phyloP scores from a whole-genome alignment of 2,113 vertebrate genomes.

The Mellivora capensis region DNA sequence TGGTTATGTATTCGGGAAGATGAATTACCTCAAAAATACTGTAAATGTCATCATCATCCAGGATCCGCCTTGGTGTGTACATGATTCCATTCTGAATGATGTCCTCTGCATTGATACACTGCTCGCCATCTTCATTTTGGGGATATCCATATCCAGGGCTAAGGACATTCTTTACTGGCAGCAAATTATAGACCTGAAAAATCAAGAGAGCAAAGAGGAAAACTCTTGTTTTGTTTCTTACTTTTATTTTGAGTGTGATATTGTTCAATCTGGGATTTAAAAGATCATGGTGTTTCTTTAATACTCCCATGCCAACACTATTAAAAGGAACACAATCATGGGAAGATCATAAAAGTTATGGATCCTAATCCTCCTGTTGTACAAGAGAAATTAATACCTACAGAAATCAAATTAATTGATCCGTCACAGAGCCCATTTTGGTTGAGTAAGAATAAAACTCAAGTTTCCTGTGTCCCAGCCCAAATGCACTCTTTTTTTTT shows the following conservation, averaged over 20 bases:
- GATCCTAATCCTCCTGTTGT: not conserved
- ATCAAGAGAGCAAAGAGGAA: conserved; percentile 13
- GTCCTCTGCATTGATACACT: conserved; percentile 45
- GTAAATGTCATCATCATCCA: not conserved
- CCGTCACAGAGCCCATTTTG: not conserved
- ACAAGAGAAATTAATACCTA: not conserved
- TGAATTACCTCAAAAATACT: conserved; percentile 70
- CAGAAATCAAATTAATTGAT: not conserved
- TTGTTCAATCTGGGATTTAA: not conserved
- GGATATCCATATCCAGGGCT: rapidly evolving
- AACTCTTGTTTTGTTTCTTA: not conserved
- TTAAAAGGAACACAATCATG: not conserved
- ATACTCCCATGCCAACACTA: not conserved
- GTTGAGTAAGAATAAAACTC: not conserved
- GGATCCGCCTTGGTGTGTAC: conserved; percentile 30
- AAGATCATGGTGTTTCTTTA: not conserved
- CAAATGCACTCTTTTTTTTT: not conserved
- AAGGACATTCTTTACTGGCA: conserved; percentile 35
- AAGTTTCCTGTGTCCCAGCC: not conserved
- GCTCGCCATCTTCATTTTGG: rapidly evolving
- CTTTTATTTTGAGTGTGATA: not conserved
- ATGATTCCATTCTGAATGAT: conserved; percentile 59
- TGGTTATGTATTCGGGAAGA: not conserved
- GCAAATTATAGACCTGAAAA: conserved; percentile 75
- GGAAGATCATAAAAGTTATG: not conserved